Evolutionary conservation across 2,888 invertebrate species (phyloP), one percentile per base, ranked within the genome.

Genomic region (Tipula helvola): DNA sequence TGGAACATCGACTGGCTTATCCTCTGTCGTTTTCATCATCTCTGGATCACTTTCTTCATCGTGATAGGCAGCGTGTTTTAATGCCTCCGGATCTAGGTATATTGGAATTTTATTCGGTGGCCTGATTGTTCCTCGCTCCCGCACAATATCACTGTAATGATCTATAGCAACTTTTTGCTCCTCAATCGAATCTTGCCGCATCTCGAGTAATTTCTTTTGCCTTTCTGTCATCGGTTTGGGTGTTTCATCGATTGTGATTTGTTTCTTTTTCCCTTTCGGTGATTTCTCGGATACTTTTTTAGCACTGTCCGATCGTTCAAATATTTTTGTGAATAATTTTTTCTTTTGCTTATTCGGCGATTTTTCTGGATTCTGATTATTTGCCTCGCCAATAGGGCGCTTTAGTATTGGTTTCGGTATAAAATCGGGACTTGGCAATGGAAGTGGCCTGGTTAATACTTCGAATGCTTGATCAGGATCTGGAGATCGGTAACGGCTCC

Each of bases 321-420:
- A 87, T 57, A 88, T 90, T 89, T 87, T 88, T 85, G 88, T 90
- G 89, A 87, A 90, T 89, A 88, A 90, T 71, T 87, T 88, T 42
- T 86, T 87, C 86, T 87, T 88, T 87, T 87, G 87, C 87, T 88
- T 88, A 57, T 88, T 87, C 28, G 87, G 85, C 13, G 47, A 86
- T 86, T 85, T 83, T 71, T 71, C 71, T 10, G 18, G 28, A 87
- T 87, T 85, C 87, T 0, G 88, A 88, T 89, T 89, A 5, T 90
- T 88, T 84, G 92, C 90, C 41, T 90, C 89, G 88, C 93, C 93
- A 3, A 91, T 90, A 1, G 91, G 92, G 87, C 93, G 93, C 90
- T 96, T 96, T 13, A 96, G 90, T 88, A 96, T 96, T 0, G 96
- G 96, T 90, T 96, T 96, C 0, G 96, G 96, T 44, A 95, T 91